These are phyloP conservation scores for Schizotus pectinicornis DNA, from an alignment of 2,888 invertebrate species.

Conservation along the genomic window DNA sequence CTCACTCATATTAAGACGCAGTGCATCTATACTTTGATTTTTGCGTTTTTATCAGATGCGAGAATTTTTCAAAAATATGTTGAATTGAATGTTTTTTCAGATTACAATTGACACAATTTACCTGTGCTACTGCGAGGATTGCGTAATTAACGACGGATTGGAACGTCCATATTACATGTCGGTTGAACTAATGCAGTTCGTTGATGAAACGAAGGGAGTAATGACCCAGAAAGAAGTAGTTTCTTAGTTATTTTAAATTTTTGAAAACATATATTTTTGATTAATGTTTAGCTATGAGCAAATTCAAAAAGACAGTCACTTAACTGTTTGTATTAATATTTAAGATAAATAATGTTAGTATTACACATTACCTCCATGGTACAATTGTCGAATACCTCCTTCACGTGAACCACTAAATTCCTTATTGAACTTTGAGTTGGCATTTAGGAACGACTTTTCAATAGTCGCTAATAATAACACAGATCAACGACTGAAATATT, in stretches of 20 bases:
- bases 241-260: too few relatives aligned
- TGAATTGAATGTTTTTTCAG: constrained; percentile 4
- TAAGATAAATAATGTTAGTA: not conserved
- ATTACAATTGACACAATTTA: constrained; percentile 22
- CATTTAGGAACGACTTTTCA: too few relatives aligned
- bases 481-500: too few relatives aligned
- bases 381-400: too few relatives aligned
- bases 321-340: constrained; percentile 4
- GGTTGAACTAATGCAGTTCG: constrained; percentile 22
- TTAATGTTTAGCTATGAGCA: not conserved
- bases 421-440: too few relatives aligned
- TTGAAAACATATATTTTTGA: too few relatives aligned
- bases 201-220: constrained; percentile 17
- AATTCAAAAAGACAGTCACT: too few relatives aligned
- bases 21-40: constrained; percentile 15
- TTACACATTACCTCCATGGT: too few relatives aligned
- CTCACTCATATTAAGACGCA: too few relatives aligned
- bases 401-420: too few relatives aligned
- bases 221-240: constrained; percentile 8
- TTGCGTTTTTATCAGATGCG: not conserved
- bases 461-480: too few relatives aligned
- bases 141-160: constrained; percentile 21
- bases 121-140: constrained; percentile 25
- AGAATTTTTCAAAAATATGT: not conserved
- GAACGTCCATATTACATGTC: constrained; percentile 24